A percentile compares a stretch with the other conserved stretches of the same genome.
Evolutionary conservation across 2,888 invertebrate species (phyloP).

Genomic region (Sesia apiformis): DNA sequence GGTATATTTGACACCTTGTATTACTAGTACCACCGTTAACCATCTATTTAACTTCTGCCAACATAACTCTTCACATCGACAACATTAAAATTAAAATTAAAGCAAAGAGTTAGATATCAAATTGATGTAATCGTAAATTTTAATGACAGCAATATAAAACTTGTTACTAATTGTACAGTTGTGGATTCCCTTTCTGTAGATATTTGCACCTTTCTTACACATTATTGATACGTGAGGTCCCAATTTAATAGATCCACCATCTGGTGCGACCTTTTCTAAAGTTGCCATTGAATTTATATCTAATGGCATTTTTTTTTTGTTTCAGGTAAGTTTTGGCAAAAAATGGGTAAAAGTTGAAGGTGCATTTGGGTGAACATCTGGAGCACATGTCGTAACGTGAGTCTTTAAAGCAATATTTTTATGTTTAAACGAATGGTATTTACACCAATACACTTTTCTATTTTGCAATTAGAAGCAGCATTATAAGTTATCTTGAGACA

Average conservation of each 20-base stretch:
- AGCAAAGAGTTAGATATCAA: no score
- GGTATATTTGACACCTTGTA: no score
- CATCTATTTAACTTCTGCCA: no score
- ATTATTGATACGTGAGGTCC: constrained; percentile 26
- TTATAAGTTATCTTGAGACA: no score
- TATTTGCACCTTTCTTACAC: constrained; percentile 46
- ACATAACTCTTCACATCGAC: no score
- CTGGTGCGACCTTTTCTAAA: constrained; percentile 50
- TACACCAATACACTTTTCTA: no score
- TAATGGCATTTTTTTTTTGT: constrained; percentile 42
- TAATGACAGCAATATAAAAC: background rate
- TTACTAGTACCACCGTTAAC: no score
- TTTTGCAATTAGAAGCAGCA: no score
- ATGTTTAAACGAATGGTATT: no score
- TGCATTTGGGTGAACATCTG: background rate
- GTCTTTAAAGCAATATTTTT: no score
- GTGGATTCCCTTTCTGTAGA: constrained; percentile 44
- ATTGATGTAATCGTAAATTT: no score
- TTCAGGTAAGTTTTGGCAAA: constrained; percentile 50
- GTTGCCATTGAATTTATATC: constrained; percentile 39
- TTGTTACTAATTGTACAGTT: constrained; percentile 34
- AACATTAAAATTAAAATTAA: no score
- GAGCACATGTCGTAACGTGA: background rate
- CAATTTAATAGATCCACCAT: constrained; percentile 43
- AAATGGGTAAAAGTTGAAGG: background rate